Evolutionary conservation across 2,797 vertebrate species (phyloP).

Genomic region (Sardinella longiceps): DNA sequence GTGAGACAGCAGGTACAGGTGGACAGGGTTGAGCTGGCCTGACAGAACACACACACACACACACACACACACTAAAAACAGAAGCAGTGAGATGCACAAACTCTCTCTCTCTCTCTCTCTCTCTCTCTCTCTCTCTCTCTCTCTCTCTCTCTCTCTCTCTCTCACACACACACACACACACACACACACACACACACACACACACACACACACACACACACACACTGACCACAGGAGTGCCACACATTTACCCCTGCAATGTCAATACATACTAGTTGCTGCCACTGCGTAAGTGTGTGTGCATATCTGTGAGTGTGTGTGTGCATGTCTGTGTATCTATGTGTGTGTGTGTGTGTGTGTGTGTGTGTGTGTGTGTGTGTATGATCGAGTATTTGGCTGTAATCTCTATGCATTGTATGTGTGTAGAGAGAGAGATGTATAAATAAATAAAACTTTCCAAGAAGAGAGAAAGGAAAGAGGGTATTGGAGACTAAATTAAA

Average conservation of each 20-base stretch:
- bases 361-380: constrained; percentile 10
- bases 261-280: background rate
- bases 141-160: too few species aligned
- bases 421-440: constrained; percentile 3
- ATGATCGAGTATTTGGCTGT: too few species aligned
- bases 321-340: background rate
- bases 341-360: background rate
- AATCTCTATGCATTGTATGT: background rate
- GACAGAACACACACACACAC: background rate
- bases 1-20: background rate
- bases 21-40: background rate
- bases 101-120: too few species aligned
- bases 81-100: constrained; percentile 8
- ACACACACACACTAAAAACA: background rate
- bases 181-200: background rate
- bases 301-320: background rate
- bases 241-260: background rate
- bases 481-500: background rate
- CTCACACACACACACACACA: background rate
- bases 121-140: too few species aligned
- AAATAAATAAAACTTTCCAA: too few species aligned
- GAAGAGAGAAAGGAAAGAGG: background rate
- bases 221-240: constrained; percentile 1
- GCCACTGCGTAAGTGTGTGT: background rate
- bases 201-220: background rate